Base-by-base conservation (phyloP, 2,113 vertebrate genomes). In the Eleginops maclovinus region DNA sequence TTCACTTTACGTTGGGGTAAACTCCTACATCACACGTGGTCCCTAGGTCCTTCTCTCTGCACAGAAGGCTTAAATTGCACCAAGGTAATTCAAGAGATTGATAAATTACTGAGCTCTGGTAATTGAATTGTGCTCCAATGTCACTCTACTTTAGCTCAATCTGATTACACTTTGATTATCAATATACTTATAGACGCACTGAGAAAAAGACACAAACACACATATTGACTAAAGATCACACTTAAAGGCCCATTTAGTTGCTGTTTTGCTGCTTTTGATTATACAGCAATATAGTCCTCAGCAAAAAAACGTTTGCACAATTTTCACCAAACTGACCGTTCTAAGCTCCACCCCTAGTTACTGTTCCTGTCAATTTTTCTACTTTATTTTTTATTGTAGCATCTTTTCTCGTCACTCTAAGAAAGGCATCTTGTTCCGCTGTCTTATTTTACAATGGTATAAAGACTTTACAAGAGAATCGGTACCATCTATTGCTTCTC, bases 21-120 rank as follows among this genome's bases (percentile, higher is more conserved):
- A 76, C 69, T 70, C 68, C 53, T 44, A 59, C 58, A 76, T 67
- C 56, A 47, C 43, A 51, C 26, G 0, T 28, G 46, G 56, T 67
- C 50, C 51, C 59, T 56, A 49, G 61, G 76, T 87, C 77, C 83
- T 79, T 86, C 66, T 79, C 26, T 2, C 15, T 72, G 82, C 40
- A 51, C 81, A 72, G 31, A 64, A 54, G 50, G 66, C 9, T 81
- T 77, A 69, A 72, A 63, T 40, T 74, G 79, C 26, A 44, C 46
- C 50, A 62, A 59, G 26, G 53, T 81, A 58, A 74, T 80, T 76
- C 51, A 50, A 69, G 73, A 55, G 75, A 82, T 41, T 85, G 64
- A 60, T 54, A 28, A 72, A 41, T 76, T 49, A 58, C 75, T 59
- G 9, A 53, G 69, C 53, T 75, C 36, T 60, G 31, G 47, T 75